A percentile compares a stretch with the other conserved stretches of the same genome.
phyloP scores from a whole-genome alignment of 1,140 invertebrate genomes.

The Hirudo medicinalis region DNA sequence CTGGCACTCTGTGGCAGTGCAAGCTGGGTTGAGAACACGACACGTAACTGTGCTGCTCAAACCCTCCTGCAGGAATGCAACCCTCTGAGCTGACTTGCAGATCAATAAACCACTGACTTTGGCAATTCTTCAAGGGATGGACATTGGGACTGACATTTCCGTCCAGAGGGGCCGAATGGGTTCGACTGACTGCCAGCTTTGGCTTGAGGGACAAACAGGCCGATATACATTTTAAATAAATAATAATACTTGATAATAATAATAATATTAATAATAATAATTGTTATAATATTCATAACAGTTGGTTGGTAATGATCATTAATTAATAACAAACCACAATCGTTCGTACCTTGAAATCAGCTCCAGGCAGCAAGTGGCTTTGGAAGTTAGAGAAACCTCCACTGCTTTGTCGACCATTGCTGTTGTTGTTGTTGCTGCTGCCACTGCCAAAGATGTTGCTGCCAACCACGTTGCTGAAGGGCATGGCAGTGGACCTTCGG shows the following conservation, averaged over 20 bases:
- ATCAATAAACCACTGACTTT: background rate
- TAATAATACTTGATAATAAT: background rate
- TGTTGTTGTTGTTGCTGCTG: background rate
- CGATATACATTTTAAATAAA: background rate
- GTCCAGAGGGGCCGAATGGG: background rate
- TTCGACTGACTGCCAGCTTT: background rate
- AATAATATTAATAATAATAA: background rate
- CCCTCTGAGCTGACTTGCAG: too few species aligned
- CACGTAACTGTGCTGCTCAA: background rate
- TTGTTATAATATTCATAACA: background rate
- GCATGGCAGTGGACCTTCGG: background rate
- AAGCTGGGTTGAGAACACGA: background rate
- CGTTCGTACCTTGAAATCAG: background rate
- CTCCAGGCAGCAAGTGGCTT: background rate
- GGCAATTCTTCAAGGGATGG: background rate
- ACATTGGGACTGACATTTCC: background rate
- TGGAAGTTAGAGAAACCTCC: background rate
- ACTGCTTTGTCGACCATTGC: background rate
- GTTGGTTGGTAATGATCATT: background rate
- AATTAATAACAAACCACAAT: background rate
- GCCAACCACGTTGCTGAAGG: background rate
- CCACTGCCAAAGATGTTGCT: background rate
- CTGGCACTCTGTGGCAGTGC: too few species aligned
- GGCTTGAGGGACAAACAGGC: background rate
- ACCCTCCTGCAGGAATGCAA: too few species aligned